Base-by-base conservation (phyloP, 2,113 vertebrate species). In the Nibea coibor region DNA sequence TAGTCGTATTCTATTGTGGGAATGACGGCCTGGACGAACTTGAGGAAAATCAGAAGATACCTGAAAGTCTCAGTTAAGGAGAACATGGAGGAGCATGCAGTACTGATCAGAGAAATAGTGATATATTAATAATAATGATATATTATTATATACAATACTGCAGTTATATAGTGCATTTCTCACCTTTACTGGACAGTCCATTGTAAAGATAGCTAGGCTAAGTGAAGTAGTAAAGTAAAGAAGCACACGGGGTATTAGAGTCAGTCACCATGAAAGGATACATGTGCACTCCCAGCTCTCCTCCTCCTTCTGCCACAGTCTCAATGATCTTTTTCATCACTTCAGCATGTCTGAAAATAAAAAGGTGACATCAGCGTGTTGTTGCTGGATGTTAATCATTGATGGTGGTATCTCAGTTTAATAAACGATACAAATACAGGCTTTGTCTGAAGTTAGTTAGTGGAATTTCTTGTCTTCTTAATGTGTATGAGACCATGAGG, bases 281-380 rank as follows among this genome's bases (percentile, higher is more conserved):
- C 97, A 99, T 98, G 76, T 99, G 98, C 81, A 99, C 98, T 86
- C 98, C 98, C 82, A 99, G 96, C 85, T 99, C 98, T 93, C 97
- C 97, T 7, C 98, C 98, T 17, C 98, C 98, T 95, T 99, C 98
- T 50, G 98, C 98, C 90, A 99, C 98, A 0, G 98, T 99, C 91
- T 99, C 98, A 0, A 99, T 99, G 78, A 99, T 99, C 94, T 99
- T 99, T 87, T 99, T 99, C 98, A 99, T 99, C 78, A 99, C 98
- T 90, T 99, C 98, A 48, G 98, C 98, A 83, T 99, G 98, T 92
- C 98, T 99, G 92, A 72, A 90, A 93, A 59, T 69, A 74, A 93
- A 74, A 93, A 76, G 5, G 10, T 22, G 12, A 22, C 4, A 39
- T 59, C 53, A 78, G 5, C 1, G 9, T 20, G 19, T 20, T 35